Evolutionary conservation across 1,140 invertebrate genomes (phyloP).

Genomic region (Penaeus chinensis): DNA sequence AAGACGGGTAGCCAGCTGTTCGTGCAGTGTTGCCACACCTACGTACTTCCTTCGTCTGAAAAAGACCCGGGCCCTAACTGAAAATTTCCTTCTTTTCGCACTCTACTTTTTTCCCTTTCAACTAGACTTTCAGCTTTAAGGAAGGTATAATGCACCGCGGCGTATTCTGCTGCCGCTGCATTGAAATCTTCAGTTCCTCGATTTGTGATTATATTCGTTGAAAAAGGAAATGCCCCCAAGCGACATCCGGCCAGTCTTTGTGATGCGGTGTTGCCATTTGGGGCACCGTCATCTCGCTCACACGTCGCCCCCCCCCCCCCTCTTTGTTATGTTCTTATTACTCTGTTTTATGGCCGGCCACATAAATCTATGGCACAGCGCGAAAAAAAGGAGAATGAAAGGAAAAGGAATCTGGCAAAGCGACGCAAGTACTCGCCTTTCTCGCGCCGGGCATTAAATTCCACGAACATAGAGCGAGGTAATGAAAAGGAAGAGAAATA

Average conservation of each 20-base stretch:
- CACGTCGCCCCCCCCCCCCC: background rate
- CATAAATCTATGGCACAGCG: too few species aligned
- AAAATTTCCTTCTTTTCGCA: background rate
- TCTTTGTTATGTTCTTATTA: conserved; percentile 19
- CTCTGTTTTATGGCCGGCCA: conserved; percentile 21
- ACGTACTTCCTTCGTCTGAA: conserved; percentile 22
- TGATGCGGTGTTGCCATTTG: conserved; percentile 52
- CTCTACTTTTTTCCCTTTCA: too few species aligned
- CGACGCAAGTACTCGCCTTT: too few species aligned
- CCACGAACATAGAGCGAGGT: too few species aligned
- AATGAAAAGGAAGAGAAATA: too few species aligned
- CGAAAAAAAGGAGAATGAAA: too few species aligned
- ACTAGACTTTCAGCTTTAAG: too few species aligned
- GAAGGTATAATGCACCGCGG: too few species aligned
- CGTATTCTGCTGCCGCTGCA: too few species aligned
- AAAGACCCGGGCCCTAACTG: conserved; percentile 10
- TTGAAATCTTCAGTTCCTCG: background rate
- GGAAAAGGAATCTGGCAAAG: too few species aligned
- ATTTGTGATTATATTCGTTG: conserved; percentile 22
- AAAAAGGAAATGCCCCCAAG: conserved; percentile 58
- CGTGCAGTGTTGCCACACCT: conserved; percentile 49
- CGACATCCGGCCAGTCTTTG: conserved; percentile 55
- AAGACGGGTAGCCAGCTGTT: conserved; percentile 59
- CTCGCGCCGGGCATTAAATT: too few species aligned
- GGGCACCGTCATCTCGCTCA: conserved; percentile 5